Conservation (phyloP, 64 coral and sea anemone species). For the Montipora foliosa region DNA sequence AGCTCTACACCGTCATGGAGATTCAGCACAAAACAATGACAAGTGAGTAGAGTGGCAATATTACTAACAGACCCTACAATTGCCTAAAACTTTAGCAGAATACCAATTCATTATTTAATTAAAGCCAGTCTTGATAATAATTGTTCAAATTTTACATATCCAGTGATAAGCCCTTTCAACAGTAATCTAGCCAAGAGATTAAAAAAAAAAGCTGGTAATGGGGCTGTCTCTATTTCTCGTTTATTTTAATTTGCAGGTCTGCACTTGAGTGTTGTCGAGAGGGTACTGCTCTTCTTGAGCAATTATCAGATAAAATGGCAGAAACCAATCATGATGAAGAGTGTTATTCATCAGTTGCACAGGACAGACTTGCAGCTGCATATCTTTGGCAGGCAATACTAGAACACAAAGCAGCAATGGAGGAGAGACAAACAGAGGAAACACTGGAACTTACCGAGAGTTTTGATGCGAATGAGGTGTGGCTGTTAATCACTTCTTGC, state of each 20-base stretch:
- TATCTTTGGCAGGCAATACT: slow-evolving; percentile 76
- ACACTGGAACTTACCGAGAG: not conserved
- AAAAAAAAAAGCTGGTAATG: too few relatives aligned
- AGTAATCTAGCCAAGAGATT: too few relatives aligned
- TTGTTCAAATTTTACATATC: too few relatives aligned
- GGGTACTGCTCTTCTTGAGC: slow-evolving; percentile 63
- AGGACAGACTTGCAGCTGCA: slow-evolving; percentile 70
- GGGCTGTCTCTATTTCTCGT: not conserved
- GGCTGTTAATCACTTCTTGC: not conserved
- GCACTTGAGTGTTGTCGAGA: slow-evolving; percentile 76
- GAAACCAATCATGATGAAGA: not conserved
- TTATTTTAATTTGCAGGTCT: slow-evolving; percentile 27
- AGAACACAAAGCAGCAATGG: slow-evolving; percentile 71
- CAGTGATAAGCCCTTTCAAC: too few relatives aligned
- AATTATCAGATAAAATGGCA: not conserved
- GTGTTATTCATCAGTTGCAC: slow-evolving; percentile 28
- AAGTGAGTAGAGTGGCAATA: slow-evolving; percentile 22
- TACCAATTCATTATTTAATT: too few relatives aligned
- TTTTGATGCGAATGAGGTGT: slow-evolving; percentile 13
- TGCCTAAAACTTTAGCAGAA: too few relatives aligned
- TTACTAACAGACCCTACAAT: not conserved
- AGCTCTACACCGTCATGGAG: slow-evolving; percentile 29
- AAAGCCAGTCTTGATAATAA: too few relatives aligned
- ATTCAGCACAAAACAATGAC: not conserved
- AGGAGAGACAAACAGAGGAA: not conserved